Evolutionary conservation across 2,113 vertebrate genomes (phyloP).

Genomic region (Puntigrus tetrazona): DNA sequence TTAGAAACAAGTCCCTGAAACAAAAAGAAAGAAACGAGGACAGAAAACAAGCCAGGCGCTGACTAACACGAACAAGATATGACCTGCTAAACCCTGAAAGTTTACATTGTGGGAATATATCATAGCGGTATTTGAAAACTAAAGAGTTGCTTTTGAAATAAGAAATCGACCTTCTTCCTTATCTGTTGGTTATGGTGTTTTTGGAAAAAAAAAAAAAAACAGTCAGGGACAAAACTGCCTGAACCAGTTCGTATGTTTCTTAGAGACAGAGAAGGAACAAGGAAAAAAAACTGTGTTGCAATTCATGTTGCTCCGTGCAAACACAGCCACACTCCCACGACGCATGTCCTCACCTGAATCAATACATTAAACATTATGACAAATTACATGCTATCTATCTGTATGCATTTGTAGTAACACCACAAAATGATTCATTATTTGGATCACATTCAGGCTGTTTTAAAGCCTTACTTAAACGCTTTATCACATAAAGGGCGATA

Average conservation of each 20-base stretch:
- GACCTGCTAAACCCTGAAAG: slow-evolving; percentile 23
- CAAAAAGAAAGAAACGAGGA: slow-evolving; percentile 8
- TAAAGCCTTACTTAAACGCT: background rate
- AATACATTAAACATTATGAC: background rate
- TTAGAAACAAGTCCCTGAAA: slow-evolving; percentile 19
- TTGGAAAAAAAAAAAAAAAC: background rate
- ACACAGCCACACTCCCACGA: background rate
- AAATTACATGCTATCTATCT: background rate
- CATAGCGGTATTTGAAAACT: background rate
- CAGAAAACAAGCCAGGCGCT: slow-evolving; percentile 10
- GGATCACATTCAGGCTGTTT: background rate
- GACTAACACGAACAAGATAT: slow-evolving; percentile 42
- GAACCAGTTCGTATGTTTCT: slow-evolving; percentile 36
- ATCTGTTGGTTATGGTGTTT: slow-evolving; percentile 24
- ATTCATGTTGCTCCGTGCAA: background rate
- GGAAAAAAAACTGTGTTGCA: slow-evolving; percentile 7
- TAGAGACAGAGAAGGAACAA: background rate
- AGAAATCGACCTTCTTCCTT: background rate
- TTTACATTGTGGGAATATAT: slow-evolving; percentile 1
- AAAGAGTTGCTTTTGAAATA: background rate
- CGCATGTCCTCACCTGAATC: background rate
- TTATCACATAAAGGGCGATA: background rate
- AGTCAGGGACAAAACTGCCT: background rate
- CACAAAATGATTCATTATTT: background rate
- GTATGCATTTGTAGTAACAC: background rate